Base-by-base conservation (phyloP, 2,797 vertebrate genomes). In the Leptodactylus fallax region DNA sequence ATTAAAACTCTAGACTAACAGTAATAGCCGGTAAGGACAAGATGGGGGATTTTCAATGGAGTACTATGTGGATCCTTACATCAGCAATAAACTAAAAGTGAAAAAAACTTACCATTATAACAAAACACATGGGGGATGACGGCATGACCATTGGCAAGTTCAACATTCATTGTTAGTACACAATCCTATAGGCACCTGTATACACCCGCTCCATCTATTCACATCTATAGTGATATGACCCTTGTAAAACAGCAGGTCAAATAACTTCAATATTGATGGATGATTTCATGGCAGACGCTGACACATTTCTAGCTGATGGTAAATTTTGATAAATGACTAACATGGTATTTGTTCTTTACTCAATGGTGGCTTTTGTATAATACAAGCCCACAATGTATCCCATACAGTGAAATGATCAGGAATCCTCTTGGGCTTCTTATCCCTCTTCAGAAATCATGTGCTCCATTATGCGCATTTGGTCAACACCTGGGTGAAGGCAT, bases 251-350 rank as follows among this genome's bases (percentile, higher is more conserved):
- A 60, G 6, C 8, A 8, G 10, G 60, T 13, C 7, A 27, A 79
- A 60, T 60, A 79, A 79, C 56, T 60, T 79, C 56, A 79, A 3
- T 3, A 19, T 56, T 79, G 77, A 56, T 79, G 53, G 16, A 79
- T 79, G 53, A 36, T 58, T 21, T 61, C 5, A n/a, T 45, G 77
- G 27, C 17, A 79, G 6, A 45, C 58, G 8, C 36, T 13, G 10
- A 79, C 14, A 36, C 58, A 79, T 60, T 79, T 13, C 56, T 58
- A 17, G 13, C 55, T 19, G 25, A 60, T 36, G 14, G 23, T 21
- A 45, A 27, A 60, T 60, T 60, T 79, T 79, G 78, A 79, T 67
- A 27, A 79, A 79, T 60, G 56, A 79, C 25, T 61, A 60, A 60
- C 55, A 60, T 55, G 55, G 55, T 79, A 8, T 56, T 79, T 61